Evolutionary conservation across 2,888 invertebrate species (phyloP).

Genomic region (Drosophila hamatofila): DNA sequence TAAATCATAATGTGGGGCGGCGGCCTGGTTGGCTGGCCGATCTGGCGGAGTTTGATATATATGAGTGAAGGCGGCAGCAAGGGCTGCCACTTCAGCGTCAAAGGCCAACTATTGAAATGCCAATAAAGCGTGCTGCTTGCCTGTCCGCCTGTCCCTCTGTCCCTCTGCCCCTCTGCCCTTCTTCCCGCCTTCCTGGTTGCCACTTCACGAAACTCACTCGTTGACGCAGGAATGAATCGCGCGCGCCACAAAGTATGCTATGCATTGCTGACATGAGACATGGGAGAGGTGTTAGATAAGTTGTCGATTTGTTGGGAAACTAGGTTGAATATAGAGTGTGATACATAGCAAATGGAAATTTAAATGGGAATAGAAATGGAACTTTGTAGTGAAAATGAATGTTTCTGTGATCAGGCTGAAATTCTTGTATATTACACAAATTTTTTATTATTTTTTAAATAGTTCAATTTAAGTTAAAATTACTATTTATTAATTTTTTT

Average conservation of each 20-base stretch:
- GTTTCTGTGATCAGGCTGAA: not conserved
- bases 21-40: not conserved
- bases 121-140: conserved; percentile 72
- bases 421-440: not conserved
- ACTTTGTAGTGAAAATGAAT: too few species aligned
- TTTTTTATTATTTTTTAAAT: not conserved
- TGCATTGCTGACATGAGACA: conserved; percentile 33
- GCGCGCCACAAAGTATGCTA: conserved; percentile 60
- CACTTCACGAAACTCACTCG: conserved; percentile 38
- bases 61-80: conserved; percentile 3
- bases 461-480: not conserved
- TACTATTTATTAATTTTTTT: not conserved
- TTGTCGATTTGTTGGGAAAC: not conserved
- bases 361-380: not conserved
- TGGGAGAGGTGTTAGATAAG: conserved; percentile 6
- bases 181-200: conserved; percentile 25
- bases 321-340: not conserved
- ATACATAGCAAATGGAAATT: not conserved
- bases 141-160: not conserved
- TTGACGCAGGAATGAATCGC: conserved; percentile 48
- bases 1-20: conserved; percentile 70
- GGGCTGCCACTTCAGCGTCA: conserved; percentile 52
- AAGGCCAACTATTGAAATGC: conserved; percentile 76
- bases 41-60: conserved; percentile 6
- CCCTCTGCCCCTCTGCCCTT: not conserved